Base-by-base conservation (phyloP, 2,888 invertebrate species). In the Tiliacea citrago region DNA sequence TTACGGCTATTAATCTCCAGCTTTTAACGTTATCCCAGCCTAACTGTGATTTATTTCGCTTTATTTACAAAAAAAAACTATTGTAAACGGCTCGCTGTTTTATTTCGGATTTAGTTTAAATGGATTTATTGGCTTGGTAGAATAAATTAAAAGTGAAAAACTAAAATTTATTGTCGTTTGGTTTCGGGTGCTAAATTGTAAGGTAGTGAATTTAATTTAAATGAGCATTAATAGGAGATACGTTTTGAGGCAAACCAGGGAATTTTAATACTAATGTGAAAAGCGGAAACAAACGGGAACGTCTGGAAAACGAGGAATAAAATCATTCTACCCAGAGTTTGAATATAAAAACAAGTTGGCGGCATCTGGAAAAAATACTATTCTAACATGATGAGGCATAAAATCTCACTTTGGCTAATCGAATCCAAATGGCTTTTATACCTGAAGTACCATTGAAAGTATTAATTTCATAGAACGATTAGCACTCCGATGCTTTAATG, bases 1-100 rank as follows among this genome's bases (percentile, higher is more conserved):
- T 73, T 51, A 72, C 47, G 39, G 66, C 69, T 74, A 75, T 84
- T 85, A 75, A 78, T 86, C 81, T 71, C 51, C 60, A 45, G 69
- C 63, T 74, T 81, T 75, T 71, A 75, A 63, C 55, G 57, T 72
- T 75, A 77, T 77, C 67, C 69, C 66, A 5, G 65, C 71, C 58
- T 68, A 68, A 76, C 66, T 57, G 81, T 68, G 75, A 81, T 83
- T 81, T 79, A 80, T 51, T 70, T 70, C 42, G 42, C 24, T 61
- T 65, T 70, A 70, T 65, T 51, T 78, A 70, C 58, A 18, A 81
- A 81, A 45, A 75, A 77, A 76, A 61, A 71, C 80, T 79, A 68
- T 79, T 70, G 55, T 42, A 81, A 65, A 65, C 9, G 24, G 21
- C 12, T n/a, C 39, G 16, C 53, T 58, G 35, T 71, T 63, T 81